Evolutionary conservation across 64 coral and sea anemone genomes (phyloP), one percentile per base, ranked within the genome.

Genomic region (Dendronephthya gigantea): DNA sequence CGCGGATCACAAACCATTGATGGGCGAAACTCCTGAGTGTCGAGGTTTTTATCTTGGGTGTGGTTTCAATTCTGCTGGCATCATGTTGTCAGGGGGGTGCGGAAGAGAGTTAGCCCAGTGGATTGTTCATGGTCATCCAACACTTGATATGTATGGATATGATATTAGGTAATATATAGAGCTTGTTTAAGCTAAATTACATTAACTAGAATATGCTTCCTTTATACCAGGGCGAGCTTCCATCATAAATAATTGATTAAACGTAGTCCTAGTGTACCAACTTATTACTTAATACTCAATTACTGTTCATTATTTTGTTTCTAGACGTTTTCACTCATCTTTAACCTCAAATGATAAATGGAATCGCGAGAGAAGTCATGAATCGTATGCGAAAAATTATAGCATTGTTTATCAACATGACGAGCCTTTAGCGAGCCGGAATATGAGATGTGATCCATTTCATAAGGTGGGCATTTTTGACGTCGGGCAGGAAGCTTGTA

Each of bases 331-430:
- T 33, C 94, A 97, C 49, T 85, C 69, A 82, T 97, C 94, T 14
- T 82, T 97, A 10, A 87, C 89, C 31, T 35, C 82, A 34, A 90
- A 97, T 83, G 32, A 85, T 31, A 97, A 91, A 37, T 97, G 94
- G 94, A 31, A 91, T 7, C 84, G 91, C 17, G 94, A 97, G 34
- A 87, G 95, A 90, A 98, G 95, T 47, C 95, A 98, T 86, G 95
- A 98, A 49, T 90, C 95, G 6, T 98, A 98, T 58, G 95, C 95
- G 35, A 98, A 98, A 87, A 98, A 98, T 36, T 98, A 98, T 83
- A 89, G 91, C 43, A 90, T 98, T 86, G 87, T 98, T 7, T 98
- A 93, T 68, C 89, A 84, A 23, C 95, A 98, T 59, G 95, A 98
- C 58, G 95, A 98, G 58, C 95, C 95, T 9, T 76, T 98, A 35